Base-by-base conservation (phyloP, 2,797 vertebrate species). In the Lutjanus campechanus region DNA sequence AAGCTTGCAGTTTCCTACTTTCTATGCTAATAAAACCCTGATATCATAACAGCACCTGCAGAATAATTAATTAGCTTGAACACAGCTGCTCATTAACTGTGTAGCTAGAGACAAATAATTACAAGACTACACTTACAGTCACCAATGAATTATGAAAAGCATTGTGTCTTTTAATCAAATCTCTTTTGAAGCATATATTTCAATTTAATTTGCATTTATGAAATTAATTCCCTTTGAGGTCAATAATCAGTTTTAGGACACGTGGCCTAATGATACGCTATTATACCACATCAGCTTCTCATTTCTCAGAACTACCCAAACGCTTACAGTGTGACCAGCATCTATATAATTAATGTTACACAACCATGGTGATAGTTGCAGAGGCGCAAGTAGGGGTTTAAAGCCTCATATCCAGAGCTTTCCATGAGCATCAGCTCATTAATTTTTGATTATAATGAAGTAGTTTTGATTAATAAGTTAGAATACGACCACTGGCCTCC, bases 71-170 rank as follows among this genome's bases (percentile, higher is more conserved):
- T 85, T 73, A 84, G 40, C 40, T 6, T 47, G 69, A 85, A 73
- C 64, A 72, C 76, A 89, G 85, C 84, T 86, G 83, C 73, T 87
- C 83, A 90, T 88, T 91, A 90, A 46, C 59, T 80, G 56, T 77
- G 55, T 72, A 12, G 44, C 68, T 54, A 55, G 60, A 84, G 66
- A 81, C 25, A 69, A 70, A 82, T 62, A 55, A 84, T 90, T 79
- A 76, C 10, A 77, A 58, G 62, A 64, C 58, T 11, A 69, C 76
- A 47, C 72, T 62, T 44, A 29, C 2, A 53, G 40, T 73, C 55
- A 69, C n/a, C 17, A 16, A 41, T 77, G 47, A 79, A 73, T 81
- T 69, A 53, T 71, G 51, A 73, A 74, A 74, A 63, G 29, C 22
- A 17, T 46, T 36, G 19, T 69, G 43, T 76, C 60, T 73, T 85